Evolutionary conservation across 53 echinoderm and acorn worm genomes (phyloP).

Genomic region (Paracentrotus lividus): DNA sequence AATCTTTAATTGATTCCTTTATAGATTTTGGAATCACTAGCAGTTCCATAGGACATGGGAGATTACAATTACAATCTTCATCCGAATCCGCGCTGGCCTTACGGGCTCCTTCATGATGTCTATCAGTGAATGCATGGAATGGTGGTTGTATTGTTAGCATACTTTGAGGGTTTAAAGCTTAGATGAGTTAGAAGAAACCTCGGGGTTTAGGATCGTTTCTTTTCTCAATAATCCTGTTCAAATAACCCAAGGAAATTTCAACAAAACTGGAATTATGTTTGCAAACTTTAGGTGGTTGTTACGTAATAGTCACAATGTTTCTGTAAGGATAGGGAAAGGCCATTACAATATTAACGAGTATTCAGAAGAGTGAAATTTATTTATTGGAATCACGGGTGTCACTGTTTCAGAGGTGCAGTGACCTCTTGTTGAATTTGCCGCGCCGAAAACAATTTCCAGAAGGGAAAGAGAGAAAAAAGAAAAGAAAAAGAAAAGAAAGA

Average conservation of each 20-base stretch:
- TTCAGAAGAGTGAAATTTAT: not conserved
- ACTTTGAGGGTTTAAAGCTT: constrained; percentile 30
- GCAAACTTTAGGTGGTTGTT: constrained; percentile 59
- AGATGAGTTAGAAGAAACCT: constrained; percentile 33
- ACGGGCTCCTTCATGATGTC: constrained; percentile 27
- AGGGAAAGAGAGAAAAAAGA: not conserved
- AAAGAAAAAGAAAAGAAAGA: not conserved
- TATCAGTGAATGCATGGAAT: not conserved
- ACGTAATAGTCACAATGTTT: constrained; percentile 56
- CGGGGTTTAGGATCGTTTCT: constrained; percentile 27
- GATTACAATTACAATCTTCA: constrained; percentile 52
- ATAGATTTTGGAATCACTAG: constrained; percentile 71
- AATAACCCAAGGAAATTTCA: constrained; percentile 68
- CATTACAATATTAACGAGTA: constrained; percentile 20
- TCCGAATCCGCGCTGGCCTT: constrained; percentile 8
- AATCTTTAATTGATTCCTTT: constrained; percentile 51
- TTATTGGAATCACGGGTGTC: not conserved
- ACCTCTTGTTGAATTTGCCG: too few relatives aligned
- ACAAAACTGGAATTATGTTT: constrained; percentile 69
- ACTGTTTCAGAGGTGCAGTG: not conserved
- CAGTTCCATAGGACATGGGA: constrained; percentile 54
- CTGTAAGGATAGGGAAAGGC: constrained; percentile 15
- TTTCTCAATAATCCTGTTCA: constrained; percentile 43
- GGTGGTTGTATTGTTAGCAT: constrained; percentile 29
- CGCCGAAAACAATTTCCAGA: too few relatives aligned